Percentiles rank a stretch among this genome's conserved stretches.
These are phyloP conservation scores for Hemitrygon akajei DNA, from an alignment of 2,797 vertebrate genomes.

Conservation along the genomic window DNA sequence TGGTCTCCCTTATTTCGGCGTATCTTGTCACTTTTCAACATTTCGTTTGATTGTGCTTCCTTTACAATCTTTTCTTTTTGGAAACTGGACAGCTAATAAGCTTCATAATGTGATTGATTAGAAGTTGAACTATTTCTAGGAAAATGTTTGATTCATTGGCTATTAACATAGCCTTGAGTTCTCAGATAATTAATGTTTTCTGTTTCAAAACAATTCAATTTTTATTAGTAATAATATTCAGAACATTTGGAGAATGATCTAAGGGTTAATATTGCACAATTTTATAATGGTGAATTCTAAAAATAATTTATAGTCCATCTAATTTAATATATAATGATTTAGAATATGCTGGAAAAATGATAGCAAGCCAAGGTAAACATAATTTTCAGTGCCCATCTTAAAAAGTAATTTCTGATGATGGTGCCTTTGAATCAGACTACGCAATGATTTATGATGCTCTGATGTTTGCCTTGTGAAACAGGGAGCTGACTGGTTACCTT, in stretches of 20 bases:
- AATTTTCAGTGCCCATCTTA: neutral
- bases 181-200: neutral
- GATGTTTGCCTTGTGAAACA: neutral
- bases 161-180: neutral
- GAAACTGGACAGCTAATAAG: neutral
- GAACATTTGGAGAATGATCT: neutral
- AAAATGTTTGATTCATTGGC: neutral
- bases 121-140: neutral
- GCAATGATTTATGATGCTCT: neutral
- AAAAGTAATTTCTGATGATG: neutral
- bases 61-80: neutral
- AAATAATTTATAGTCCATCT: too few species aligned
- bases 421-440: neutral
- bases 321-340: too few species aligned
- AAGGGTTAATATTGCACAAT: neutral
- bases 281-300: neutral
- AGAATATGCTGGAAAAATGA: neutral
- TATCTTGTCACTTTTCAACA: neutral
- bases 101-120: neutral
- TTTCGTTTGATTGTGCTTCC: neutral
- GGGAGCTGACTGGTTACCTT: neutral
- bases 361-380: neutral
- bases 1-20: too few species aligned
- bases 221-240: neutral
- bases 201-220: neutral